Base-by-base conservation (phyloP, 2,797 vertebrate genomes). In the Fundulus diaphanus region DNA sequence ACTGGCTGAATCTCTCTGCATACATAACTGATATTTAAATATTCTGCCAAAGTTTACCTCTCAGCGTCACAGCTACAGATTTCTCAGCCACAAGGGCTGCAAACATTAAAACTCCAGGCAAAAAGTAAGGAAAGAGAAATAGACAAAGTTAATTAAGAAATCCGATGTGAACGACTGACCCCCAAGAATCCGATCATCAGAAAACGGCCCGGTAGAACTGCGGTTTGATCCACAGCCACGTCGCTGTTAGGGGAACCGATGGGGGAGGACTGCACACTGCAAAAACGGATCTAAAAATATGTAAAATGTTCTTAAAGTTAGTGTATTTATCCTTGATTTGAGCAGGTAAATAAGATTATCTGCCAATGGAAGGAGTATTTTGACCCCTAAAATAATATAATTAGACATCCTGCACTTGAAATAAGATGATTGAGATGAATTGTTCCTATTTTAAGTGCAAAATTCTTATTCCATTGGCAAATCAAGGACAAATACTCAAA, bases 121-220 rank as follows among this genome's bases (percentile, higher is more conserved):
- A 66, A 66, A 5, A 66, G n/a, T 42, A 35, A 42, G 40, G 2
- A 51, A 8, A 7, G 5, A 22, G 7, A 51, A 7, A 51, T 6
- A 16, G 44, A 66, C 18, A 24, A 66, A 66, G 37, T 66, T 24
- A 66, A 66, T 66, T 15, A 42, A 66, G 24, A 42, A 27, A 24
- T 66, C 63, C 44, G 63, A 2, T 8, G 44, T 44, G 37, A 66
- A 66, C 44, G 63, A 66, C 63, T 66, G 44, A 66, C 63, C 42
- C 12, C 44, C 24, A 42, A 42, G 22, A 42, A 37, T 66, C 24
- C 12, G 37, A 42, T 27, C 5, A 27, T 27, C 63, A 66, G 63
- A 66, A 66, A 27, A 15, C 63, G 37, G 37, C 63, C 63, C 27
- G 37, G 9, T 12, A 42, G 37, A 24, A n/a, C 63, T 44, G 37